Percentiles rank a stretch among this genome's conserved stretches.
These are phyloP conservation scores for Pseudomyrmex sp. DNA, from an alignment of 1,140 invertebrate genomes.

Conservation along the genomic window DNA sequence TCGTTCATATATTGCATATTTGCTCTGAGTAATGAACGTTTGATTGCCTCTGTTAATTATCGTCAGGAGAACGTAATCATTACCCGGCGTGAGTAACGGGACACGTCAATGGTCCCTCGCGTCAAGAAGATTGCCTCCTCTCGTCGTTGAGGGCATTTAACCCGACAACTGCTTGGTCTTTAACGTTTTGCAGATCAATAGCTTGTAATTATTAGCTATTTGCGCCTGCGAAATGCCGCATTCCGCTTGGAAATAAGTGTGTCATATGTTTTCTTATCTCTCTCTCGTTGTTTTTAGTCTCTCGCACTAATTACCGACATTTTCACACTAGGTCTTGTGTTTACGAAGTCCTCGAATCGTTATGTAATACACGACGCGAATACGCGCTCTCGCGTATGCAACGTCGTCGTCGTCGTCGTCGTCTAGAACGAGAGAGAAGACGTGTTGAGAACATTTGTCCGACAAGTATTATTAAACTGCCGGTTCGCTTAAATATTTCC, in stretches of 20 bases:
- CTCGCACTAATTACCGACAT: background rate
- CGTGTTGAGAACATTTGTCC: background rate
- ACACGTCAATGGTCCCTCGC: conserved; percentile 27
- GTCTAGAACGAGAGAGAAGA: background rate
- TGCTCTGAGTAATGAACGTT: conserved; percentile 67
- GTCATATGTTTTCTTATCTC: conserved; percentile 8
- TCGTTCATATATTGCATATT: conserved; percentile 69
- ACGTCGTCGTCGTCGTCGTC: too few relatives aligned
- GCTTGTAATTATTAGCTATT: conserved; percentile 38
- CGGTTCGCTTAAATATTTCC: conserved; percentile 18
- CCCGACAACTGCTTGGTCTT: conserved; percentile 17
- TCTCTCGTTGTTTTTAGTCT: background rate
- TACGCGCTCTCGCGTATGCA: background rate
- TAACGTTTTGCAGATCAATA: conserved; percentile 42
- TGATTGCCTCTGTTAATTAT: conserved; percentile 71
- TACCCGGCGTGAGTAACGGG: conserved; percentile 58
- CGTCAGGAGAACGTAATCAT: conserved; percentile 52
- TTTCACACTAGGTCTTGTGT: background rate
- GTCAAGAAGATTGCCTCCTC: conserved; percentile 21
- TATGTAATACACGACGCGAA: background rate
- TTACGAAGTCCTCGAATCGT: background rate
- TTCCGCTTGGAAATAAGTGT: too few relatives aligned
- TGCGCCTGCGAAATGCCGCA: background rate
- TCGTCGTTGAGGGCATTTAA: background rate
- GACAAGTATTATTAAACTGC: conserved; percentile 30